Evolutionary conservation across 2,113 vertebrate species (phyloP).

Genomic region (Tichodroma muraria): DNA sequence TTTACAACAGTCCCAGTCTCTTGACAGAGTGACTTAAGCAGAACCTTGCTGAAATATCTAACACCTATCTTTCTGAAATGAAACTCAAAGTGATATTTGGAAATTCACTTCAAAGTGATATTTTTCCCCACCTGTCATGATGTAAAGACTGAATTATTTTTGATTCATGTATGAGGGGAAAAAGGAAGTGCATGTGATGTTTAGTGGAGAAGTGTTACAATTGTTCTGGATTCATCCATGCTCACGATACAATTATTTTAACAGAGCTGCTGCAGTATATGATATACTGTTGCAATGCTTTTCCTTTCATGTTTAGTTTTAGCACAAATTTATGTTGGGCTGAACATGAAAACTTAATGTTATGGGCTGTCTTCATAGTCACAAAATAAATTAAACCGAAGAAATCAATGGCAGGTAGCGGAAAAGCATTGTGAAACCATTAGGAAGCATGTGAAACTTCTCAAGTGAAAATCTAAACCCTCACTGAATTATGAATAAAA

Average conservation of each 20-base stretch:
- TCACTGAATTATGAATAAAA: not conserved
- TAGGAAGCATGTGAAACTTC: not conserved
- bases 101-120: not conserved
- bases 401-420: not conserved
- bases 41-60: not conserved
- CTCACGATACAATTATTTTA: not conserved
- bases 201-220: not conserved
- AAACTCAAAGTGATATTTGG: not conserved
- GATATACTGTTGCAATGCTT: not conserved
- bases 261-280: not conserved
- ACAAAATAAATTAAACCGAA: not conserved
- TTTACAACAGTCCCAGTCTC: not conserved
- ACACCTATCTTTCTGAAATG: not conserved
- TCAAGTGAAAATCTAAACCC: not conserved
- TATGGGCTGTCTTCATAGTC: not conserved
- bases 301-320: constrained; percentile 21
- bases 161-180: not conserved
- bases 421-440: not conserved
- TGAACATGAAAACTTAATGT: not conserved
- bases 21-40: not conserved
- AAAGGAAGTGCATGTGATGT: not conserved
- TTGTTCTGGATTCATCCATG: not conserved
- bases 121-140: not conserved
- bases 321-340: not conserved
- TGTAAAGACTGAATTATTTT: not conserved